A percentile compares a stretch with the other conserved stretches of the same genome.
These are phyloP conservation scores for Melanerpes aurifrons DNA, from an alignment of 2,113 vertebrate genomes.

Conservation along the genomic window DNA sequence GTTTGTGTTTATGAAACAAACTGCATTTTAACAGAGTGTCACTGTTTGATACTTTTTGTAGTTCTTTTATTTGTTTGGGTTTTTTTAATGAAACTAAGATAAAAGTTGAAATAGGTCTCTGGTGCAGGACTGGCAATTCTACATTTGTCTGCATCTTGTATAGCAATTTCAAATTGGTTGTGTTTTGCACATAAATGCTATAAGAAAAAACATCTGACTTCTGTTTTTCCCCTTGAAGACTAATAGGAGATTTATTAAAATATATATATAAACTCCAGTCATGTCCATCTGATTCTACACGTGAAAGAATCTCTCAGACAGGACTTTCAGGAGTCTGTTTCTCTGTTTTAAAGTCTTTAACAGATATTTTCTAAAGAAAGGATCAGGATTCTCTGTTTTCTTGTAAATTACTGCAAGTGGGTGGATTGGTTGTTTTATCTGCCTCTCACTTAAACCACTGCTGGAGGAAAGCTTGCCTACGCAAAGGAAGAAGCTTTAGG, in stretches of 20 bases:
- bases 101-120: neutral
- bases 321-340: neutral
- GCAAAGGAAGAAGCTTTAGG: constrained; percentile 25
- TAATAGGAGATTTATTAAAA: neutral
- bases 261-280: neutral
- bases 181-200: neutral
- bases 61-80: neutral
- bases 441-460: constrained; percentile 26
- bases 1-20: neutral
- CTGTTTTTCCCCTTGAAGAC: neutral
- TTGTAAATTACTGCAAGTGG: constrained; percentile 1
- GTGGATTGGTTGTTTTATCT: neutral
- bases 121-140: neutral
- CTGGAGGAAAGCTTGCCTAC: constrained; percentile 4
- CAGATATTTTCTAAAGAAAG: neutral
- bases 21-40: neutral
- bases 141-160: neutral
- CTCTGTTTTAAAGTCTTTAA: neutral
- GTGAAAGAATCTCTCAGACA: neutral
- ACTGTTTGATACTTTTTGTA: neutral
- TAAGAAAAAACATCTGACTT: neutral
- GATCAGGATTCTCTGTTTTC: neutral
- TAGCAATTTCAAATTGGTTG: neutral
- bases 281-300: neutral
- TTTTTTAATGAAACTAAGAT: neutral